Base-by-base conservation (phyloP, 2,888 invertebrate species). In the Cheilosia grossa region DNA sequence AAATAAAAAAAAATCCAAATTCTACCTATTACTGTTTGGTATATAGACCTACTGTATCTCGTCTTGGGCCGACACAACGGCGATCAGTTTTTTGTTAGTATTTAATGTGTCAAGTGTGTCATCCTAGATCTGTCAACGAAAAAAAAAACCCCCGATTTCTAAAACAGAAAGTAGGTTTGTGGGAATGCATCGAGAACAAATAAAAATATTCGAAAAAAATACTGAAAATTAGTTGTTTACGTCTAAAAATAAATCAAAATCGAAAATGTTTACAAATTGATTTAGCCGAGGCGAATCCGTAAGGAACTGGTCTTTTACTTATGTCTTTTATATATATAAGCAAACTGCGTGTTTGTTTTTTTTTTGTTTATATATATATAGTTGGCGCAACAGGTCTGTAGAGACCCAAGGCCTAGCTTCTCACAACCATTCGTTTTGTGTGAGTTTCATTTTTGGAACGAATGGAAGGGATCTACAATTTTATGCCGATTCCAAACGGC, bases 41-140 rank as follows among this genome's bases (percentile, higher is more conserved):
- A n/a, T n/a, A n/a, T n/a, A n/a, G 0, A n/a, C 44, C 15, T 44
- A 17, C 19, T 37, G 33, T 54, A 53, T 67, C 67, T 67, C 54
- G 19, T 21, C 21, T n/a, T 24, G 21, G 30, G 54, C 2, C n/a
- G 49, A 30, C 44, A n/a, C 30, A 49, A 47, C 9, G 15, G 37
- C 15, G 27, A 64, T 42, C 33, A 53, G 21, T 51, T 40, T 42
- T 63, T 74, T 63, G 54, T 51, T 49, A 37, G 47, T n/a, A 19
- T 64, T 40, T 56, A 37, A 51, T 66, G 30, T 69, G 77, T 69
- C 69, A 77, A 69, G 59, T 69, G 53, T 69, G 19, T 47, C 44
- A 67, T 42, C 69, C 49, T 47, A 40, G 54, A 78, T 78, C 61
- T 78, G 54, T 70, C 56, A 56, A 47, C 27, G 24, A 15, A n/a